phyloP scores from a whole-genome alignment of 2,797 vertebrate genomes.

The Philypnodon macrostomus region DNA sequence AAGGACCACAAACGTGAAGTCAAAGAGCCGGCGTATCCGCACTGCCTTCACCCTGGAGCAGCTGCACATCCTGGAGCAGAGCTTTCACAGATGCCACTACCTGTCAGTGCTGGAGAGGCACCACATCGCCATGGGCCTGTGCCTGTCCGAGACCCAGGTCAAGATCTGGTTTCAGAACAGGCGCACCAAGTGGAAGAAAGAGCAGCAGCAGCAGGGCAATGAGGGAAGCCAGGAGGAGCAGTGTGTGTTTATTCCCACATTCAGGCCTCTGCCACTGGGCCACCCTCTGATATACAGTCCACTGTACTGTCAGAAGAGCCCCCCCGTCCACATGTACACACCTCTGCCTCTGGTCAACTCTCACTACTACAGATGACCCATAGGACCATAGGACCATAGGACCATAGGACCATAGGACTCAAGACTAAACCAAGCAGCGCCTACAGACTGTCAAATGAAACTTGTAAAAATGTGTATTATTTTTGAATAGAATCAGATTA shows the following conservation, averaged over 20 bases:
- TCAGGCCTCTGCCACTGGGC: not conserved
- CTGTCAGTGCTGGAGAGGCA: conserved; percentile 78
- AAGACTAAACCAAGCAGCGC: not conserved
- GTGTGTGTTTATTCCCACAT: not conserved
- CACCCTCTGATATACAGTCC: conserved; percentile 12
- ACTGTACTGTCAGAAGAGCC: conserved; percentile 27
- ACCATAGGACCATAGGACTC: conserved; percentile 5
- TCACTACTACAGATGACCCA: conserved; percentile 32
- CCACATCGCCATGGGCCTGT: conserved; percentile 63
- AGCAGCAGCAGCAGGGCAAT: conserved; percentile 45
- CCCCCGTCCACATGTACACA: conserved; percentile 43
- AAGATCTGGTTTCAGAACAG: conserved; percentile 86
- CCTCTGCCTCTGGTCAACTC: conserved; percentile 27
- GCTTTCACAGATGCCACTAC: conserved; percentile 75
- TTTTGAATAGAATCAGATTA: conserved; percentile 36
- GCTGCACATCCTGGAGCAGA: conserved; percentile 73
- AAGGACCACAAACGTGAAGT: conserved; percentile 8
- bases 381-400: conserved; percentile 3
- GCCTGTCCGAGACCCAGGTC: conserved; percentile 77
- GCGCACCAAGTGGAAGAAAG: conserved; percentile 82
- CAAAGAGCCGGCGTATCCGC: conserved; percentile 65
- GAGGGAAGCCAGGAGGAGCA: conserved; percentile 34
- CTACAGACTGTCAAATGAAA: not conserved
- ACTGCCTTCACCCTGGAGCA: conserved; percentile 76
- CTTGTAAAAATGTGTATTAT: not conserved